Evolutionary conservation across 1,140 invertebrate genomes (phyloP), one percentile per base, ranked within the genome.

Genomic region (Trichoplusia ni): DNA sequence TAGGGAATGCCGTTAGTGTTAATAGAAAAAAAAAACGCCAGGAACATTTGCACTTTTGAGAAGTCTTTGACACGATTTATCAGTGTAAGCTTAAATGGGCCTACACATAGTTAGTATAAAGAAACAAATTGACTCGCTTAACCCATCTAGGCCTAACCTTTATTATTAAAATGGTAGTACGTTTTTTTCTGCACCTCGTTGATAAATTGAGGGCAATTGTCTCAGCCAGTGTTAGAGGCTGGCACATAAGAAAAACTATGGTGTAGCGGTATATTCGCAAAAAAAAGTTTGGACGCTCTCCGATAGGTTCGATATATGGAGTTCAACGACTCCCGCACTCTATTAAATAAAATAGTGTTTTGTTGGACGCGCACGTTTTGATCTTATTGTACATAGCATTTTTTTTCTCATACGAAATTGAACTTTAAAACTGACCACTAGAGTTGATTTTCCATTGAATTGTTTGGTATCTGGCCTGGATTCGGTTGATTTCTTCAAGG

Each of bases 331-430:
- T 60, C 67, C 44, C 59, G 37, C 73, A 74, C 71, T 71, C 62
- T 69, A 75, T 74, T 77, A 80, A 77, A 82, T 79, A 78, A 80
- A 82, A 77, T 79, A 73, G 70, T 68, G 68, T 68, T 74, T 68
- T 64, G 72, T 67, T 54, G 69, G 69, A 62, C 63, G 61, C 53
- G 53, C 64, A 73, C 69, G 76, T 77, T 76, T 73, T 73, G 64
- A 75, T 75, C 66, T 84, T 82, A 77, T 77, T 80, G 64, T 71
- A 69, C 51, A 38, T 69, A 42, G 9, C 19, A 29, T 58, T 58
- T 42, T 5, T 7, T 13, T 19, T 58, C 8, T n/a, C 13, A 18
- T 4, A 25, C 25, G 2, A 40, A 25, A 19, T 42, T 31, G 31
- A 16, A 16, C 31, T 27, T 6, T 58, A 75, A 64, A 25, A 9